A percentile compares a stretch with the other conserved stretches of the same genome.
Conservation (phyloP, 2,113 vertebrate genomes). For the Nesospiza acunhae region DNA sequence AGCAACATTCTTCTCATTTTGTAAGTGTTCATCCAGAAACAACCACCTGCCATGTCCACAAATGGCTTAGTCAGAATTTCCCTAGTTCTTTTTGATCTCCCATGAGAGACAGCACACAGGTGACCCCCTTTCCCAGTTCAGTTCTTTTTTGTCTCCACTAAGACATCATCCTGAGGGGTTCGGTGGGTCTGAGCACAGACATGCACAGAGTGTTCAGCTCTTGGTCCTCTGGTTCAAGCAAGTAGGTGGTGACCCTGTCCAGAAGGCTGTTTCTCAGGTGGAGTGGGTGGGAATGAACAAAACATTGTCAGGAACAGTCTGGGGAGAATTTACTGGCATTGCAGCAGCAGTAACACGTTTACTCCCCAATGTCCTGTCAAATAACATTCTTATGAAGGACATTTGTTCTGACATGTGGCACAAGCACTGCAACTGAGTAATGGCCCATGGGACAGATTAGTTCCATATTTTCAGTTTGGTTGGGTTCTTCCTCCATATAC, state of each 20-base stretch:
- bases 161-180: not conserved
- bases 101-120: not conserved
- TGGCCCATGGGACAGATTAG: not conserved
- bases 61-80: not conserved
- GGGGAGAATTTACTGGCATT: not conserved
- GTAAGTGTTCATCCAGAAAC: not conserved
- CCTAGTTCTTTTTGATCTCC: not conserved
- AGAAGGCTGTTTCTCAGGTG: not conserved
- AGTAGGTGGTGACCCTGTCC: not conserved
- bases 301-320: not conserved
- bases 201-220: not conserved
- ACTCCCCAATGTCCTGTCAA: not conserved
- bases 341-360: not conserved
- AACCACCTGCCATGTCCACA: not conserved
- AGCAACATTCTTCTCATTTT: not conserved
- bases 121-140: not conserved
- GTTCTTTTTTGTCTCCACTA: not conserved
- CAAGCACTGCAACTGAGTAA: not conserved
- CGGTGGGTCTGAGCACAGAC: not conserved
- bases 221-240: not conserved
- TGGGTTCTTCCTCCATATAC: not conserved
- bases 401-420: not conserved
- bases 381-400: not conserved
- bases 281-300: not conserved
- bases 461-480: not conserved